Evolutionary conservation across 1,140 invertebrate species (phyloP).

Genomic region (Chironomus striatipennis): DNA sequence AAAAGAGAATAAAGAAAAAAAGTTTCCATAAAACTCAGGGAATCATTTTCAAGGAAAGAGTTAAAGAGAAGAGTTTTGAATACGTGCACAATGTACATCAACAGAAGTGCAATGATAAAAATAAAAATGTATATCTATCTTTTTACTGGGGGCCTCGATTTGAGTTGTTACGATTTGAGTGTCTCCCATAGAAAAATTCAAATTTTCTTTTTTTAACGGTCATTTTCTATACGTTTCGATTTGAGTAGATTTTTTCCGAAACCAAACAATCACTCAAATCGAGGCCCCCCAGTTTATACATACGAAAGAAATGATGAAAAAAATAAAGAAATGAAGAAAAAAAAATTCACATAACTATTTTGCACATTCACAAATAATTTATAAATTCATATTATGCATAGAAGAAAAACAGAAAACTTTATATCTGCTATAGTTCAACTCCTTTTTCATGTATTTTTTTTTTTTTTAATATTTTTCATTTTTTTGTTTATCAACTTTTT

Average conservation of each 20-base stretch:
- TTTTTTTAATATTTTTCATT: too few species aligned
- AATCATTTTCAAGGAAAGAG: not conserved
- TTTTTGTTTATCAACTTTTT: not conserved
- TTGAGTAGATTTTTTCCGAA: too few species aligned
- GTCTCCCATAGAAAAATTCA: too few species aligned
- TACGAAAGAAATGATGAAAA: too few species aligned
- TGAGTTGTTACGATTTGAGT: too few species aligned
- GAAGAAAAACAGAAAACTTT: not conserved
- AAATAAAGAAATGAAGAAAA: not conserved
- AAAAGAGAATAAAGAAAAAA: not conserved
- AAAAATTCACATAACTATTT: slow-evolving; percentile 14
- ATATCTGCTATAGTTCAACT: not conserved
- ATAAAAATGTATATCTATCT: too few species aligned
- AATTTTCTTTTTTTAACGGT: too few species aligned
- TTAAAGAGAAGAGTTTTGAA: not conserved
- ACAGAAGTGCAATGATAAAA: not conserved
- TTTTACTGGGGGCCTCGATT: too few species aligned
- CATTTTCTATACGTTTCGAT: too few species aligned
- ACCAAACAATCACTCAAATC: too few species aligned
- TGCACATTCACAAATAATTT: slow-evolving; percentile 21
- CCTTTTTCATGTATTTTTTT: slow-evolving; percentile 1
- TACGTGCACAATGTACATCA: slow-evolving; percentile 1
- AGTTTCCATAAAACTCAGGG: not conserved
- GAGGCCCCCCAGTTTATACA: too few species aligned
- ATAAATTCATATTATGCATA: not conserved